Evolutionary conservation across 2,113 vertebrate species (phyloP), one percentile per base, ranked within the genome.

Genomic region (Nesogale talazaci): DNA sequence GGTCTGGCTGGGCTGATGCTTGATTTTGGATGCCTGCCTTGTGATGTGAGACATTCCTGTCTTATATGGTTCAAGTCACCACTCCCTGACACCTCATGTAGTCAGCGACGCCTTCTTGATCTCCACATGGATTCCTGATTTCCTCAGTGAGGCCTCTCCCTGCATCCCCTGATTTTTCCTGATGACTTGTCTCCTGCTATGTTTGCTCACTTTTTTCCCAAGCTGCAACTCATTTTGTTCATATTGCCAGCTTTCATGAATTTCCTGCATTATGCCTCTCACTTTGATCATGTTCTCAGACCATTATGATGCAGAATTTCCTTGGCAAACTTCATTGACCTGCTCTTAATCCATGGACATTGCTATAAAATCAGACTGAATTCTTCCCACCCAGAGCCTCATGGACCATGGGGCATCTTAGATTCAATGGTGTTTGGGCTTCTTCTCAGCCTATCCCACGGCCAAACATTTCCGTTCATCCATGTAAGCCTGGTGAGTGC

Each of bases 261-360:
- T 86, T 78, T 67, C 65, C 46, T 77, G 56, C 67, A 17, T 34
- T 5, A 19, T 11, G 81, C 16, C 69, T 83, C 56, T 78, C 74
- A 31, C 94, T 89, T 93, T 95, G 87, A 95, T 95, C 40, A 0
- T 0, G 56, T 11, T 75, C 78, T 90, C 40, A 76, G 36, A 65
- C 83, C n/a, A 0, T 78, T 46, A 59, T 31, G 76, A 72, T 83
- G 59, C 65, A 89, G 59, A 83, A 69, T 65, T 40, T 65, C 74
- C 63, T 84, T 70, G 74, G 87, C 69, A 78, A 93, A 85, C 52
- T n/a, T 78, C 38, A 31, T 46, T 56, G 79, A 63, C 88, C 76
- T 81, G 42, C n/a, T 82, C 85, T 86, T 25, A 3, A 17, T 38
- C 83, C 74, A 61, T 22, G 20, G 63, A 81, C 1, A n/a, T 34